These are phyloP conservation scores for Platynereis dumerilii DNA, from an alignment of 2,888 invertebrate genomes.

Conservation along the genomic window DNA sequence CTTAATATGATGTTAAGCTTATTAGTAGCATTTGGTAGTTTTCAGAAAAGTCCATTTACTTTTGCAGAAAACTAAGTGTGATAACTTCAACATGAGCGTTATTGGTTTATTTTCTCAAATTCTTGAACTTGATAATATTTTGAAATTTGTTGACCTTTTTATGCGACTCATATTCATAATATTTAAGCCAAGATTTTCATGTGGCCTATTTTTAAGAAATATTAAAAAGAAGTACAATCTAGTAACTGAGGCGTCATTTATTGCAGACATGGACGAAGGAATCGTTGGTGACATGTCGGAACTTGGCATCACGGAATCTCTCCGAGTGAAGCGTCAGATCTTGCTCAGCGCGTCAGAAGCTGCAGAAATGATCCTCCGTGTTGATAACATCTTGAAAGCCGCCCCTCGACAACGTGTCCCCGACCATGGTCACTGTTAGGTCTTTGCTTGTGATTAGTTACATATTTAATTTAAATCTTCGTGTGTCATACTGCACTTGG, in stretches of 20 bases:
- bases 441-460: background rate
- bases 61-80: too few species aligned
- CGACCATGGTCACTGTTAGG: conserved; percentile 65
- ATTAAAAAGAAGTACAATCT: background rate
- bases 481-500: too few species aligned
- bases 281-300: conserved; percentile 87
- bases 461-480: conserved; percentile 33
- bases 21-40: too few species aligned
- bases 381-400: conserved; percentile 94
- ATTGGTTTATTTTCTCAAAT: too few species aligned
- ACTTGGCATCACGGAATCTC: conserved; percentile 95
- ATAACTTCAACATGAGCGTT: too few species aligned
- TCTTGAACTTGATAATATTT: too few species aligned
- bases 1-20: too few species aligned
- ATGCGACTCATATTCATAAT: too few species aligned
- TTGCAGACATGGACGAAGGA: conserved; percentile 66
- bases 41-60: too few species aligned
- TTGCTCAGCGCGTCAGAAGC: conserved; percentile 93
- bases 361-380: conserved; percentile 97
- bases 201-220: background rate
- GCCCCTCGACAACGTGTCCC: conserved; percentile 73
- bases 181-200: too few species aligned
- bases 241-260: too few species aligned
- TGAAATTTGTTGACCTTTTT: too few species aligned
- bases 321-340: conserved; percentile 95